These are phyloP conservation scores for Gasteruption jaculator DNA, from an alignment of 2,888 invertebrate species.

Conservation along the genomic window DNA sequence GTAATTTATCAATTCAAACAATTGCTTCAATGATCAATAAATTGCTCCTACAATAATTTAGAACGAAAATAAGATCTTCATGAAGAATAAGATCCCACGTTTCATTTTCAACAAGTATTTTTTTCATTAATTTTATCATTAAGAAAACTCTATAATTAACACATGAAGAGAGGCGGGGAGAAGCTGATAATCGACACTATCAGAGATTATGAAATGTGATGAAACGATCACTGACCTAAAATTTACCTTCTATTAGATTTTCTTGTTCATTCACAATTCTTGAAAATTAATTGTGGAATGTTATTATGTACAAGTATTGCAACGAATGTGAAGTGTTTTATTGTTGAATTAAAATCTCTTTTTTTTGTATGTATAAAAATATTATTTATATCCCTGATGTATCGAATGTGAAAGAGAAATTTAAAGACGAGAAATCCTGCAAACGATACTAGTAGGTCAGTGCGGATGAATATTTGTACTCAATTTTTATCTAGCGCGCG, in stretches of 20 bases:
- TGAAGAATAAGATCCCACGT: too few relatives aligned
- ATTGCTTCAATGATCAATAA: too few relatives aligned
- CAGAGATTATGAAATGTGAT: too few relatives aligned
- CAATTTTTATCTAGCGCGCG: constrained; percentile 13
- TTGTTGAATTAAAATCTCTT: constrained; percentile 6
- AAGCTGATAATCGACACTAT: too few relatives aligned
- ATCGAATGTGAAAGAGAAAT: constrained; percentile 1
- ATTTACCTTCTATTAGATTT: constrained; percentile 4
- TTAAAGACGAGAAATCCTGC: background rate
- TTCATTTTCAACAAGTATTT: too few relatives aligned
- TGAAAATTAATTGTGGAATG: constrained; percentile 22
- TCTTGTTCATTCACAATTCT: constrained; percentile 1
- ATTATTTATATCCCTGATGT: background rate
- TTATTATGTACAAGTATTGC: constrained; percentile 18
- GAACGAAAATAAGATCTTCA: too few relatives aligned
- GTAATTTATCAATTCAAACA: too few relatives aligned
- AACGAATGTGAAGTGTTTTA: constrained; percentile 21
- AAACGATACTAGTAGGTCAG: too few relatives aligned
- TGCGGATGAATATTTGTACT: constrained; percentile 13
- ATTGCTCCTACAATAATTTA: too few relatives aligned
- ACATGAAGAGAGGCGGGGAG: too few relatives aligned
- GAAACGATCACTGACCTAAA: constrained; percentile 1
- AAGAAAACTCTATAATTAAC: too few relatives aligned
- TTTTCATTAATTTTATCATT: too few relatives aligned
- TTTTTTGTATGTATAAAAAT: constrained; percentile 4